Conservation (phyloP, 2,113 vertebrate species). For the Menura novaehollandiae region DNA sequence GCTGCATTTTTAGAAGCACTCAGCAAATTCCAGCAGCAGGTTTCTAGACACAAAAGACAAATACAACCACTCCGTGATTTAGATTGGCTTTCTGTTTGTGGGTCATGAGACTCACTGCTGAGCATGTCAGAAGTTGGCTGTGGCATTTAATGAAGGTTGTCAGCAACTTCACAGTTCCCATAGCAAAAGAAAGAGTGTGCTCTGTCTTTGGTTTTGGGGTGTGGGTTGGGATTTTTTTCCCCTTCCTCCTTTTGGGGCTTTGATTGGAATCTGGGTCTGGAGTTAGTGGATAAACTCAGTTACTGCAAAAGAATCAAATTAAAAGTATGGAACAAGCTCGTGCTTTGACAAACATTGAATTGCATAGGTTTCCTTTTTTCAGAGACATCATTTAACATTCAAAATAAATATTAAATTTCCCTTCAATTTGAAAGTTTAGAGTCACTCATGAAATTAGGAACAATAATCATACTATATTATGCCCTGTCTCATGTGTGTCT, state of each 20-base stretch:
- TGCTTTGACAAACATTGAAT: neutral
- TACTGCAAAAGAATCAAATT: neutral
- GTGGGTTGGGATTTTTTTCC: fast-evolving
- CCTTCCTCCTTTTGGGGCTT: neutral
- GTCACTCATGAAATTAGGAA: slow-evolving; percentile 25
- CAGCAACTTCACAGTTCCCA: slow-evolving; percentile 10
- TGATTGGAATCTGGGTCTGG: neutral
- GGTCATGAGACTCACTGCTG: slow-evolving; percentile 5
- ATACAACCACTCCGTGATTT: slow-evolving; percentile 11
- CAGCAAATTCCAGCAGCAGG: slow-evolving; percentile 1
- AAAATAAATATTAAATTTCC: slow-evolving; percentile 26
- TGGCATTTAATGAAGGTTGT: slow-evolving; percentile 30
- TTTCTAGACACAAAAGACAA: slow-evolving; percentile 30
- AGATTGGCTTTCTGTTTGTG: neutral
- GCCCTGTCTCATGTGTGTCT: neutral
- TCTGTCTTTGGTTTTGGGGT: neutral
- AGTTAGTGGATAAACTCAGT: neutral
- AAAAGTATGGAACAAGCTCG: neutral
- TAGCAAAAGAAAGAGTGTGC: neutral
- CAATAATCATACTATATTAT: slow-evolving; percentile 10
- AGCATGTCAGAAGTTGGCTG: neutral
- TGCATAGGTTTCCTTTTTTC: neutral
- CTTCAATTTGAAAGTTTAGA: slow-evolving; percentile 11
- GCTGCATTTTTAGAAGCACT: slow-evolving; percentile 41
- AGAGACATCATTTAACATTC: neutral